phyloP scores from a whole-genome alignment of 2,113 vertebrate genomes.

The Tetraodon nigroviridis region DNA sequence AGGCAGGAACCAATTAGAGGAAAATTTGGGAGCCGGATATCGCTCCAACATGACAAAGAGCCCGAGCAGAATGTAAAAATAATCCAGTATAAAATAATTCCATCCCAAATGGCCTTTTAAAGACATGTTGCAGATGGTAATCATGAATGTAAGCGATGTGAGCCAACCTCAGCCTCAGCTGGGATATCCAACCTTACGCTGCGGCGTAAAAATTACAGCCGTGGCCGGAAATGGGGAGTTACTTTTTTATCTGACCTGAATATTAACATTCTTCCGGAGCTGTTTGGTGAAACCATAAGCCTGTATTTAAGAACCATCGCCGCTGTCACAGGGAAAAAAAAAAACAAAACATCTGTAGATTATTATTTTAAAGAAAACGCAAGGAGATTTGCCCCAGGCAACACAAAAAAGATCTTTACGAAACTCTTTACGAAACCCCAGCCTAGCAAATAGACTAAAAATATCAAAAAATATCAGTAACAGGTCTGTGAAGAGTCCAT shows the following conservation, averaged over 20 bases:
- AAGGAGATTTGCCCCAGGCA: slow-evolving; percentile 7
- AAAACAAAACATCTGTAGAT: neutral
- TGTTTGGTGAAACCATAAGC: slow-evolving; percentile 26
- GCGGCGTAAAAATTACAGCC: slow-evolving; percentile 51
- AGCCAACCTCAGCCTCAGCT: slow-evolving; percentile 44
- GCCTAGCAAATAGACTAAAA: no score
- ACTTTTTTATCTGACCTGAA: slow-evolving; percentile 53
- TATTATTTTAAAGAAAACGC: neutral
- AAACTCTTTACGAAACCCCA: no score
- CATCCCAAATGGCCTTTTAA: slow-evolving; percentile 61
- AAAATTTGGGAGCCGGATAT: slow-evolving; percentile 45
- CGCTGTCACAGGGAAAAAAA: slow-evolving; percentile 28
- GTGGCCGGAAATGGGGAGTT: slow-evolving; percentile 44
- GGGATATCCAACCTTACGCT: slow-evolving; percentile 43
- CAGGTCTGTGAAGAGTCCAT: no score
- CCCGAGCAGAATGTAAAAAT: slow-evolving; percentile 53
- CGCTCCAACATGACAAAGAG: slow-evolving; percentile 37
- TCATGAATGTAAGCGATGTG: slow-evolving; percentile 51
- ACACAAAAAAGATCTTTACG: slow-evolving; percentile 1
- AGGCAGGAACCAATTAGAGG: slow-evolving; percentile 34
- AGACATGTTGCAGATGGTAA: slow-evolving; percentile 46
- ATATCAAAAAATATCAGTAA: no score
- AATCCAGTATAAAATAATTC: slow-evolving; percentile 57
- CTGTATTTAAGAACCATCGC: slow-evolving; percentile 28
- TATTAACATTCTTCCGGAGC: slow-evolving; percentile 53